Evolutionary conservation across 2,797 vertebrate species (phyloP).

Genomic region (Cetoscarus ocellatus): DNA sequence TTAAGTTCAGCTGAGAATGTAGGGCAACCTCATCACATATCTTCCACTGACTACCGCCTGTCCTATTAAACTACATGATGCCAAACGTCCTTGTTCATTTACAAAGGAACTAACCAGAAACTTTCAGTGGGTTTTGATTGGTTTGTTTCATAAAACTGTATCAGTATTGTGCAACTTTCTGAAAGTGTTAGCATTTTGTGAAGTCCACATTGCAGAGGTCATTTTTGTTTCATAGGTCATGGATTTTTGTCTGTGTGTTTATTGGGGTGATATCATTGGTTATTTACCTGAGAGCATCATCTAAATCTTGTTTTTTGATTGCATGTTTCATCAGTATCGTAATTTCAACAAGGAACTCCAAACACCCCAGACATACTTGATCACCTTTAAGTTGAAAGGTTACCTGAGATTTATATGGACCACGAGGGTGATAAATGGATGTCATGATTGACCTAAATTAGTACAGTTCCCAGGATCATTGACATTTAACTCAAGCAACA

Average conservation of each 20-base stretch:
- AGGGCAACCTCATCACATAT: constrained; percentile 11
- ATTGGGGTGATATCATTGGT: background rate
- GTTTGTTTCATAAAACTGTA: constrained; percentile 1
- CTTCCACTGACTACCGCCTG: constrained; percentile 14
- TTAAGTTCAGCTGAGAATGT: constrained; percentile 43
- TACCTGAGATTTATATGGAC: constrained; percentile 32
- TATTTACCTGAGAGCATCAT: background rate
- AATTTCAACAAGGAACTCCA: constrained; percentile 12
- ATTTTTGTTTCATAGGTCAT: constrained; percentile 6
- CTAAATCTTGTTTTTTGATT: background rate
- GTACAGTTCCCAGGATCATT: constrained; percentile 3
- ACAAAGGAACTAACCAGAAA: background rate
- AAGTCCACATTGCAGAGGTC: background rate
- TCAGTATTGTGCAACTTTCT: background rate
- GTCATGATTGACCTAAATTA: constrained; percentile 2
- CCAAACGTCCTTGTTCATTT: background rate
- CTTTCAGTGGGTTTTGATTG: background rate
- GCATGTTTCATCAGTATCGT: constrained; percentile 28
- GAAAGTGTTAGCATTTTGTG: background rate
- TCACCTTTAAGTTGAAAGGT: constrained; percentile 26
- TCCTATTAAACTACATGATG: constrained; percentile 12
- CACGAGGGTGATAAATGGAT: background rate
- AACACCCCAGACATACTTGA: constrained; percentile 12
- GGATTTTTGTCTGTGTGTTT: background rate
- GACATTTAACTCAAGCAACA: background rate